phyloP scores from a whole-genome alignment of 2,888 invertebrate species.

The Portevinia maculata region DNA sequence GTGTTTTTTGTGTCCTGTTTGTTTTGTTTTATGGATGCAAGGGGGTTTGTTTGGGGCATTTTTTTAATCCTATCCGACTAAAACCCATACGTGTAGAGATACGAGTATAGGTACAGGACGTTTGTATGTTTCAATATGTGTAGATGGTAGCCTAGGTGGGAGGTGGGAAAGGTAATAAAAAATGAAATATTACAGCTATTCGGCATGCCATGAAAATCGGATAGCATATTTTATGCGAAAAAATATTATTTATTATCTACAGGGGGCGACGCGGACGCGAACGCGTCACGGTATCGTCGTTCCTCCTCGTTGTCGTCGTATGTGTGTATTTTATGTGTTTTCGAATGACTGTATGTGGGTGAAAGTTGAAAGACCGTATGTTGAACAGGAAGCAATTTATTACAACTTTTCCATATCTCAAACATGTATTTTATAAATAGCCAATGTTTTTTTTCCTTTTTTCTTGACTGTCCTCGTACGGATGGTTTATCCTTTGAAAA shows the following conservation, averaged over 20 bases:
- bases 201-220: conserved; percentile 82
- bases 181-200: conserved; percentile 81
- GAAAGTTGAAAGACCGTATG: conserved; percentile 29
- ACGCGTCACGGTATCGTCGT: conserved; percentile 51
- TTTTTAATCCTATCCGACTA: conserved; percentile 27
- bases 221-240: conserved; percentile 82
- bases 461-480: background rate
- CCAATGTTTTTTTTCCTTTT: conserved; percentile 1
- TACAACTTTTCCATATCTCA: conserved; percentile 55
- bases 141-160: conserved; percentile 57
- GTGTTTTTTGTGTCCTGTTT: background rate
- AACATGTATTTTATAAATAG: conserved; percentile 18
- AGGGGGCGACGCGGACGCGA: conserved; percentile 76
- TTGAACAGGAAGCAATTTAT: conserved; percentile 65
- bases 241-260: conserved; percentile 82
- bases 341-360: conserved; percentile 15
- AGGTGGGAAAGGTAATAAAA: conserved; percentile 80
- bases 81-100: conserved; percentile 34
- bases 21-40: background rate
- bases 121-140: background rate
- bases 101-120: background rate
- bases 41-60: conserved; percentile 8
- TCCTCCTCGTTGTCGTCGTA: conserved; percentile 4
- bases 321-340: conserved; percentile 48
- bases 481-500: background rate